Conservation (phyloP, 2,888 invertebrate genomes). For the Penaeus monodon region DNA sequence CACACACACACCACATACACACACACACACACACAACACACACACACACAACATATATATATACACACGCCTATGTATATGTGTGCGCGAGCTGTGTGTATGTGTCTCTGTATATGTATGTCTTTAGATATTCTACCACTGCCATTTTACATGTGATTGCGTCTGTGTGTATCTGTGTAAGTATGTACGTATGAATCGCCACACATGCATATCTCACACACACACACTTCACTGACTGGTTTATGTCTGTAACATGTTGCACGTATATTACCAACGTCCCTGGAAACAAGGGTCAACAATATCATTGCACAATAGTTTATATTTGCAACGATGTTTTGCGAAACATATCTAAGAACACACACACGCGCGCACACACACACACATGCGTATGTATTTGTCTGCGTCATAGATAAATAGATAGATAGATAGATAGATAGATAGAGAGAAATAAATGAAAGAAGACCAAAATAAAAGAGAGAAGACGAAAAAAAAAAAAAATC, state of each 20-base stretch:
- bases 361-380: not conserved
- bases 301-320: not conserved
- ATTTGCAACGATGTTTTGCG: not conserved
- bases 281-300: not conserved
- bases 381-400: not conserved
- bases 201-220: no score
- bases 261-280: no score
- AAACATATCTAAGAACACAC: not conserved
- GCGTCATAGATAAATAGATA: not conserved
- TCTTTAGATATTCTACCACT: not conserved
- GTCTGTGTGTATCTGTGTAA: not conserved
- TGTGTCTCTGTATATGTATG: not conserved
- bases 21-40: slow-evolving; percentile 8
- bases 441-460: not conserved
- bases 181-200: slow-evolving; percentile 1
- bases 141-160: not conserved
- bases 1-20: not conserved
- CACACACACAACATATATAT: not conserved
- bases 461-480: no score
- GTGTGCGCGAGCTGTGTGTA: not conserved
- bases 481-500: no score
- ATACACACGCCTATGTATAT: not conserved
- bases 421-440: not conserved
- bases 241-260: no score
- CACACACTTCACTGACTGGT: no score